Base-by-base conservation (phyloP, 2,113 vertebrate genomes). In the Anarrhichthys ocellatus region DNA sequence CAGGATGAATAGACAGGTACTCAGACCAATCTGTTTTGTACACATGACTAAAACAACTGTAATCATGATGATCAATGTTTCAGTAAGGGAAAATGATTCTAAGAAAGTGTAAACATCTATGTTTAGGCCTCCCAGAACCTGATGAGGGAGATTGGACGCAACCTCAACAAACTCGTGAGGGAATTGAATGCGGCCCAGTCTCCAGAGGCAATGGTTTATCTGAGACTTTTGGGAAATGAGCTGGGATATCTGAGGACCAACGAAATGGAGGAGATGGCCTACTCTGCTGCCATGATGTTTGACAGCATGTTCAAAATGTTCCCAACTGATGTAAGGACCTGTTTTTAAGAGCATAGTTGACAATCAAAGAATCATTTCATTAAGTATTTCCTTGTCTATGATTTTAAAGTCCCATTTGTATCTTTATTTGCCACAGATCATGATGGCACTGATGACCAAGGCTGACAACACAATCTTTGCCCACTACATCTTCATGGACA, bases 401-500 rank as follows among this genome's bases (percentile, higher is more conserved):
- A 68, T 40, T 62, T 64, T 17, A 66, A 64, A 66, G 17, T 73
- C 1, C 7, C 15, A 2, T 61, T 2, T 73, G 2, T 78, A 6
- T 65, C 29, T 77, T 36, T 24, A 34, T 85, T 67, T 84, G 22
- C 17, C 24, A 72, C 81, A 95, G 94, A 32, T 94, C 34, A 61
- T 95, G 50, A 95, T 95, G 66, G 78, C 88, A 67, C 68, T 99
- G n/a, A 92, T 94, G 61, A 93, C 94, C 61, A 97, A 95, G 9
- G 46, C 91, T 52, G 95, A 95, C 83, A 95, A 69, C 27, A 95
- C 97, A 86, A 86, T 99, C 6, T 98, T 97, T 90, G 91, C 96
- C 80, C 97, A 99, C 91, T 99, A 99, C 90, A 94, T 99, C 82
- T 99, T 99, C 91, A 96, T 98, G 97, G 97, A 99, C 89, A 98